phyloP scores from a whole-genome alignment of 2,797 vertebrate species.

The Anguilla anguilla region DNA sequence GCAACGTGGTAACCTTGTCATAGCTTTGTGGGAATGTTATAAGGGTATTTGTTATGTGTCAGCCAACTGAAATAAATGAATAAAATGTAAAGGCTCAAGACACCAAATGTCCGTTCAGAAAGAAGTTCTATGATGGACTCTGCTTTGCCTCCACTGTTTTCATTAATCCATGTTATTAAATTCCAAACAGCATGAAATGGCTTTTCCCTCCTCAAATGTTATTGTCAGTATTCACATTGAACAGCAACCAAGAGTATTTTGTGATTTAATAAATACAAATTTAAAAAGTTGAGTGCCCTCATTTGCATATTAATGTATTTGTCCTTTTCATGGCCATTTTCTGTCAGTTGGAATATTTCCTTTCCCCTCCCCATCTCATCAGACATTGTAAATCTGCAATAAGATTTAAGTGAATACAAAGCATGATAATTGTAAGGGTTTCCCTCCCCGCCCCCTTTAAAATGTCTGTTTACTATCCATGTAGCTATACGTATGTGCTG shows the following conservation, averaged over 20 bases:
- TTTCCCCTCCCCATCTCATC: neutral
- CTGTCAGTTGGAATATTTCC: neutral
- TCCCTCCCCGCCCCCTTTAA: neutral
- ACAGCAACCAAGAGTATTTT: neutral
- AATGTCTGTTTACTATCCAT: conserved; percentile 14
- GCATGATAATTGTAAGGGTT: neutral
- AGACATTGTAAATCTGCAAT: neutral
- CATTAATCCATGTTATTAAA: conserved; percentile 5
- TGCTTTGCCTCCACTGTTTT: conserved; percentile 11
- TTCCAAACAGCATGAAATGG: neutral
- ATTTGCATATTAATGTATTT: neutral
- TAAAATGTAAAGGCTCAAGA: neutral
- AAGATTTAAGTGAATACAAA: conserved; percentile 14
- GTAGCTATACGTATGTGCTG: neutral
- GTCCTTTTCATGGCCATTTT: neutral
- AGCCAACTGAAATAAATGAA: neutral
- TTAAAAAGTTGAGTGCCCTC: neutral
- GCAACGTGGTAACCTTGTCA: neutral
- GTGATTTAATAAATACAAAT: neutral
- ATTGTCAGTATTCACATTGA: conserved; percentile 12
- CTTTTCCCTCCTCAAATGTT: neutral
- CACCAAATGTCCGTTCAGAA: neutral
- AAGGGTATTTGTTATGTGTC: neutral
- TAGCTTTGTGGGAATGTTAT: neutral
- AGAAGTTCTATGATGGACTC: neutral